Percentiles rank a stretch among this genome's conserved stretches.
Evolutionary conservation across 2,113 vertebrate species (phyloP).

Genomic region (Chloebia gouldiae): DNA sequence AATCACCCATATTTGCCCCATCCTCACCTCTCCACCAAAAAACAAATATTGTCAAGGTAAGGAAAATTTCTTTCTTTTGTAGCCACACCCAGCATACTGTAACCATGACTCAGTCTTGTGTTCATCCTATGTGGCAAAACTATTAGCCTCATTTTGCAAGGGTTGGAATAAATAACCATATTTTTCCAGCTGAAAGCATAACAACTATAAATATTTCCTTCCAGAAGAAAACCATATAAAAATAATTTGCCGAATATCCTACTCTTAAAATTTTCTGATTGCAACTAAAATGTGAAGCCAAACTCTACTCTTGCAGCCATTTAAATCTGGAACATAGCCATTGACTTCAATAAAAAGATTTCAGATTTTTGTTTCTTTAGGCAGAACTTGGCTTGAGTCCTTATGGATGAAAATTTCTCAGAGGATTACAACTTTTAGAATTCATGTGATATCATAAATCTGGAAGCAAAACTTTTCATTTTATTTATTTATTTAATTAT

Average conservation of each 20-base stretch:
- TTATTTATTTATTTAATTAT: too few species aligned
- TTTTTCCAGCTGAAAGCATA: neutral
- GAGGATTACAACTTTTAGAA: neutral
- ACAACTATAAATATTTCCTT: neutral
- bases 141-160: neutral
- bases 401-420: neutral
- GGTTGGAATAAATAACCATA: neutral
- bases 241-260: neutral
- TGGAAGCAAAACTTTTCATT: neutral
- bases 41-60: constrained; percentile 13
- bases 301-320: neutral
- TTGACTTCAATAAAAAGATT: neutral
- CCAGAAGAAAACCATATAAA: neutral
- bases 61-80: neutral
- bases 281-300: neutral
- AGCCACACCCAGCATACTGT: neutral
- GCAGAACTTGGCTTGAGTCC: neutral
- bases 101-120: constrained; percentile 8
- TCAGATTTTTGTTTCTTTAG: neutral
- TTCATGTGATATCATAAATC: neutral
- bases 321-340: neutral
- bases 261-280: neutral
- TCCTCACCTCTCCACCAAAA: neutral
- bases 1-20: neutral
- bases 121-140: neutral